Conservation (phyloP, 1,140 invertebrate genomes). For the Bombus turneri region DNA sequence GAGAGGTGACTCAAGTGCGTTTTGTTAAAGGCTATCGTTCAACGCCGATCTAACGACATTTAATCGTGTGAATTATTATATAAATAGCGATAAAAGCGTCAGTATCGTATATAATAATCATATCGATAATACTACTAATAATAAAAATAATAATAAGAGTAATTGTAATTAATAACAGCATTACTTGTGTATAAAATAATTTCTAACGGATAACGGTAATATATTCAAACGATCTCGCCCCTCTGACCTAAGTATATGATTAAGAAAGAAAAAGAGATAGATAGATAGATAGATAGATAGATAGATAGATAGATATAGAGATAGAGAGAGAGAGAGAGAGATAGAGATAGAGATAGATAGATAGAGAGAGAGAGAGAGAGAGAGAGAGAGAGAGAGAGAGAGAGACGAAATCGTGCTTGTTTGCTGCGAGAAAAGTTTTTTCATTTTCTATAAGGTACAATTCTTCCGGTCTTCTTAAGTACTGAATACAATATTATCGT, state of each 20-base stretch:
- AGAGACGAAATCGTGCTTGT: background rate
- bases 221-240: background rate
- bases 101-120: background rate
- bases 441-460: constrained; percentile 24
- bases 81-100: constrained; percentile 35
- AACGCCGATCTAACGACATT: background rate
- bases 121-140: constrained; percentile 27
- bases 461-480: constrained; percentile 58
- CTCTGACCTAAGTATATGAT: background rate
- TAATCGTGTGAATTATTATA: constrained; percentile 8
- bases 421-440: background rate
- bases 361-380: accelerated
- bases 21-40: constrained; percentile 6
- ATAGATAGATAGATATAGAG: no score
- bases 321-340: no score
- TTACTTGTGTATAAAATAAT: constrained; percentile 18
- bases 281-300: no score
- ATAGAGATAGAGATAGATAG: no score
- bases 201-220: background rate
- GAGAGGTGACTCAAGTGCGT: background rate
- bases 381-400: no score
- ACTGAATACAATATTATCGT: constrained; percentile 65
- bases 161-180: constrained; percentile 27
- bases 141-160: constrained; percentile 15
- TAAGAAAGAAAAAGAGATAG: background rate